Base-by-base conservation (phyloP, 2,113 vertebrate genomes). In the Gallinago jamesoni region DNA sequence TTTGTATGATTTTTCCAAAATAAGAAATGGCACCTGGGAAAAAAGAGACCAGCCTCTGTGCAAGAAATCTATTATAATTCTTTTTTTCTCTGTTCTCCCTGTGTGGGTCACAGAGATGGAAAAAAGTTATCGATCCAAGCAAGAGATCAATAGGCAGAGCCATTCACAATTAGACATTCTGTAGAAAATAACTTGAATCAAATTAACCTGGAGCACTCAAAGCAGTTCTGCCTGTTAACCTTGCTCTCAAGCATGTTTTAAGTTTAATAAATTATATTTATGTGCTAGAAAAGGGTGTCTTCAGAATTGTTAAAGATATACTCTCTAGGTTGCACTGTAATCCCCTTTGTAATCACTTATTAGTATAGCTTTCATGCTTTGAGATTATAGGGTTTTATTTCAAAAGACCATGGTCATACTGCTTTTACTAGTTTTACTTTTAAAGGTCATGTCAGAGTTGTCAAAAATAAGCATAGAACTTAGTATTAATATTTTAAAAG, bases 361-460 rank as follows among this genome's bases (percentile, higher is more conserved):
- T 95, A 89, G 30, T 81, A 20, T 87, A 63, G 69, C 25, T 94
- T 94, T 91, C 68, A n/a, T 97, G 75, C 89, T 84, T 96, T 90
- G 87, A 96, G 87, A 89, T 91, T 92, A 91, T 45, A 80, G 75
- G 94, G 93, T 95, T 97, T 97, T 95, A 97, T 95, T 97, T 91
- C 62, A 91, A 88, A 97, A 87, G 52, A 50, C 45, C 16, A 30
- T 55, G 78, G 85, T 96, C 87, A 77, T 69, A 96, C 48, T 84
- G 91, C 64, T 96, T 93, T 93, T 82, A 93, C 94, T 91, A 92
- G 53, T 82, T 94, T 90, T 77, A 37, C 45, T 93, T 96, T 66
- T 57, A 91, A 92, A 68, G 92, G 69, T 91, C 75, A 91, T 76
- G 88, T 80, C 92, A 89, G 41, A 82, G 27, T 74, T 94, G 56